Evolutionary conservation across 2,797 vertebrate species (phyloP).

Genomic region (Graptemys geographica): DNA sequence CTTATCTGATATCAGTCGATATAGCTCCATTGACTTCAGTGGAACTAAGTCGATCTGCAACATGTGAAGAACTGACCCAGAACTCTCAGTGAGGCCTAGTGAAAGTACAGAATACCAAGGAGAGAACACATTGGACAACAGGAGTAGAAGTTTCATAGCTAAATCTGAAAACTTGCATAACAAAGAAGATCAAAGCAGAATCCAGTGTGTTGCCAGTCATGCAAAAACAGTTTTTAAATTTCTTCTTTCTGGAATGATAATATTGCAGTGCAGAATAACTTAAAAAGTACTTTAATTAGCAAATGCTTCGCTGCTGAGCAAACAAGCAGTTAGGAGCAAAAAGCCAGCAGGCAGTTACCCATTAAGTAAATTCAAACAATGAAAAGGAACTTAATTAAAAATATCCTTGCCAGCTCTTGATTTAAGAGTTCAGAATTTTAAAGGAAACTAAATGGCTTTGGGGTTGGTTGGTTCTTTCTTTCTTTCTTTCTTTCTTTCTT

Average conservation of each 20-base stretch:
- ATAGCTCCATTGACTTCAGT: background rate
- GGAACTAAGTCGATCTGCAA: background rate
- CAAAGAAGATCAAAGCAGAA: background rate
- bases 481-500: background rate
- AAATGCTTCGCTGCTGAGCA: constrained; percentile 7
- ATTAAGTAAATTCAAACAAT: background rate
- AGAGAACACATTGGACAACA: background rate
- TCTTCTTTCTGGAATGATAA: background rate
- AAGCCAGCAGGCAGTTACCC: background rate
- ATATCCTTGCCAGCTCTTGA: background rate
- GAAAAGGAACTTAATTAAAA: constrained; percentile 21
- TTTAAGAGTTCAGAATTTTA: background rate
- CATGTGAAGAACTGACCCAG: constrained; percentile 9
- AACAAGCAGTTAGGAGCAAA: background rate
- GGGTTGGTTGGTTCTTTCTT: background rate
- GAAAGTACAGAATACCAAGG: background rate
- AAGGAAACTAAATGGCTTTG: background rate
- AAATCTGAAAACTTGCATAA: background rate
- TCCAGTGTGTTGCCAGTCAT: background rate
- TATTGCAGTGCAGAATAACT: background rate
- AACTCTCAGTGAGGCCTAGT: background rate
- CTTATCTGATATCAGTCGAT: rapidly evolving
- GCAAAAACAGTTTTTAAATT: background rate
- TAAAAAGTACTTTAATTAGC: constrained; percentile 27
- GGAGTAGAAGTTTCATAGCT: background rate